Evolutionary conservation across 2,888 invertebrate species (phyloP).

Genomic region (Pseudococcus viburni): DNA sequence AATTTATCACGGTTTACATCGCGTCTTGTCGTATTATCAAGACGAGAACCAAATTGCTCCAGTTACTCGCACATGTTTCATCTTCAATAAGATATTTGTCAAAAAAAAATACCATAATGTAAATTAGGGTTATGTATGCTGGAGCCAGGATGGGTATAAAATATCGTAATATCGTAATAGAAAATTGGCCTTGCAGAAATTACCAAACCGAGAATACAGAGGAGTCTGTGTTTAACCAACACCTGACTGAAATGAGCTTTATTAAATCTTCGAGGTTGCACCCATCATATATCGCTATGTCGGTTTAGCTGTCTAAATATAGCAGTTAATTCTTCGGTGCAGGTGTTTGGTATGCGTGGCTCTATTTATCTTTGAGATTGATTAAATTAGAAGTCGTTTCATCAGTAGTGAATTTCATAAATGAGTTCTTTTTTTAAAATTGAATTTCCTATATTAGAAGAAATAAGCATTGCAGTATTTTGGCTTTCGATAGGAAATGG

Average conservation of each 20-base stretch:
- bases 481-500: too few relatives aligned
- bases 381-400: neutral
- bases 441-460: too few relatives aligned
- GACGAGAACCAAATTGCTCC: neutral
- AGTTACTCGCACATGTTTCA: conserved; percentile 30
- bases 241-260: conserved; percentile 19
- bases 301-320: neutral
- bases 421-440: neutral
- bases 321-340: neutral
- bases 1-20: conserved; percentile 15
- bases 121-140: neutral
- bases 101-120: neutral
- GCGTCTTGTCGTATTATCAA: neutral
- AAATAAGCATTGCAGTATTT: too few relatives aligned
- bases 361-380: neutral
- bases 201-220: neutral
- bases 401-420: neutral
- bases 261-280: neutral
- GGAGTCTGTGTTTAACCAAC: neutral
- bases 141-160: neutral
- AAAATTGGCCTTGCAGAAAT: neutral
- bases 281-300: neutral
- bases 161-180: neutral
- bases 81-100: neutral
- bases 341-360: neutral